Percentiles rank a stretch among this genome's conserved stretches.
phyloP scores from a whole-genome alignment of 1,140 invertebrate species.

The Drosophila elegans region DNA sequence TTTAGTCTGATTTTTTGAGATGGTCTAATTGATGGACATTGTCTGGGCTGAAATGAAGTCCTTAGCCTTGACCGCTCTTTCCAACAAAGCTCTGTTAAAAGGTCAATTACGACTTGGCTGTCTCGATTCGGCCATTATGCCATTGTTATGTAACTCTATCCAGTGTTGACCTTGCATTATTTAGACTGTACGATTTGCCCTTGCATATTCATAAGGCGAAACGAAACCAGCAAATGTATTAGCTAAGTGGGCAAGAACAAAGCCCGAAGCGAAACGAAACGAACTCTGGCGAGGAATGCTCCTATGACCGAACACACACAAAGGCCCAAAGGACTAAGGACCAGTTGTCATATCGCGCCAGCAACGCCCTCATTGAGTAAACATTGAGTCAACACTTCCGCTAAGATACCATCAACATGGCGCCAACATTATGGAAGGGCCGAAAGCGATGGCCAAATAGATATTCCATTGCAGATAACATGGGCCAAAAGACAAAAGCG shows the following conservation, averaged over 20 bases:
- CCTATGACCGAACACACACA: slow-evolving; percentile 43
- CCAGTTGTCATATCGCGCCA: slow-evolving; percentile 60
- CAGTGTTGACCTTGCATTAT: slow-evolving; percentile 65
- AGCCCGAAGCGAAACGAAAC: slow-evolving; percentile 61
- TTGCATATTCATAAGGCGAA: slow-evolving; percentile 71
- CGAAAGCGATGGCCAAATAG: slow-evolving; percentile 74
- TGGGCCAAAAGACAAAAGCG: slow-evolving; percentile 41
- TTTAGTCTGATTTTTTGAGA: neutral
- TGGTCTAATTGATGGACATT: slow-evolving; percentile 32
- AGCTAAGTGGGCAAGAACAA: slow-evolving; percentile 54
- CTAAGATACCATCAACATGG: slow-evolving; percentile 80
- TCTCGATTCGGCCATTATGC: slow-evolving; percentile 20
- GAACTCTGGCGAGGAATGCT: slow-evolving; percentile 35
- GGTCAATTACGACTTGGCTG: slow-evolving; percentile 28
- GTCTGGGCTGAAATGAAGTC: slow-evolving; percentile 26
- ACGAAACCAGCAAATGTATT: slow-evolving; percentile 60
- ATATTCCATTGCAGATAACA: slow-evolving; percentile 71
- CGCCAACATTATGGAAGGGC: slow-evolving; percentile 79
- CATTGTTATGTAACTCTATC: slow-evolving; percentile 43
- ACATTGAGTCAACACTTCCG: slow-evolving; percentile 83
- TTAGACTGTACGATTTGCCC: slow-evolving; percentile 37
- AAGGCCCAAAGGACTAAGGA: slow-evolving; percentile 19
- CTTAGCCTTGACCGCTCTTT: slow-evolving; percentile 21
- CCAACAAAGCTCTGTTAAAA: slow-evolving; percentile 36
- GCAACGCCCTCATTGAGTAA: slow-evolving; percentile 81